Percentiles rank a stretch among this genome's conserved stretches.
These are phyloP conservation scores for Zootermopsis nevadensis DNA, from an alignment of 2,888 invertebrate genomes.

Conservation along the genomic window DNA sequence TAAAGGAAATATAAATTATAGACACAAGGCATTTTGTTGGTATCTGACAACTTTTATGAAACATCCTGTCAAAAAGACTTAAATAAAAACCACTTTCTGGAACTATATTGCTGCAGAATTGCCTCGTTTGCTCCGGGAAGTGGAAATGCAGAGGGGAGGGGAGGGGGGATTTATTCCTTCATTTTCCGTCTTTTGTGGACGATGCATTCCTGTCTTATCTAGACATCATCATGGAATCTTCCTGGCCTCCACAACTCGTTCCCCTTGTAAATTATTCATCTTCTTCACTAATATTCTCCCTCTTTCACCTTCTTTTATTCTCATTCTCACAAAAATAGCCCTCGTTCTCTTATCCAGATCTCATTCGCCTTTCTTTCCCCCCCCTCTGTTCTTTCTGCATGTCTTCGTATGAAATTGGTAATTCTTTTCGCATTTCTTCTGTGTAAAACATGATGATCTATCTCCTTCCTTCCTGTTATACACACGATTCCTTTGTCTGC, in stretches of 20 bases:
- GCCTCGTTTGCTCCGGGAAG: slow-evolving; percentile 27
- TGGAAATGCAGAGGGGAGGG: neutral
- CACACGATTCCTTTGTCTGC: neutral
- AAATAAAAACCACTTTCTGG: slow-evolving; percentile 7
- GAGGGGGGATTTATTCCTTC: slow-evolving; percentile 15
- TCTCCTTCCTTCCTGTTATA: neutral
- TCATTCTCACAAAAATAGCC: neutral
- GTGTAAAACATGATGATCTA: neutral
- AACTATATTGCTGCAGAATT: slow-evolving; percentile 18
- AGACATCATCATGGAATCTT: neutral
- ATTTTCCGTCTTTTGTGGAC: slow-evolving; percentile 18
- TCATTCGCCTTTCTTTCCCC: neutral
- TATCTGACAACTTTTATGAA: neutral
- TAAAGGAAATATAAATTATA: no score
- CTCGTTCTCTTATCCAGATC: neutral
- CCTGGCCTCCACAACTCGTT: neutral
- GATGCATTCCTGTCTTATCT: slow-evolving; percentile 34
- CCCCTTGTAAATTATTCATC: slow-evolving; percentile 19
- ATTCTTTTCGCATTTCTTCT: neutral
- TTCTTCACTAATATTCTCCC: slow-evolving; percentile 19
- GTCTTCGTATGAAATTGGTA: slow-evolving; percentile 11
- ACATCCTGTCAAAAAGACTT: slow-evolving; percentile 18
- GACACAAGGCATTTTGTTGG: neutral
- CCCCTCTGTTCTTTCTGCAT: neutral
- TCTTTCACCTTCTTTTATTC: neutral